phyloP scores from a whole-genome alignment of 2,888 invertebrate species.

The Troilus luridus region DNA sequence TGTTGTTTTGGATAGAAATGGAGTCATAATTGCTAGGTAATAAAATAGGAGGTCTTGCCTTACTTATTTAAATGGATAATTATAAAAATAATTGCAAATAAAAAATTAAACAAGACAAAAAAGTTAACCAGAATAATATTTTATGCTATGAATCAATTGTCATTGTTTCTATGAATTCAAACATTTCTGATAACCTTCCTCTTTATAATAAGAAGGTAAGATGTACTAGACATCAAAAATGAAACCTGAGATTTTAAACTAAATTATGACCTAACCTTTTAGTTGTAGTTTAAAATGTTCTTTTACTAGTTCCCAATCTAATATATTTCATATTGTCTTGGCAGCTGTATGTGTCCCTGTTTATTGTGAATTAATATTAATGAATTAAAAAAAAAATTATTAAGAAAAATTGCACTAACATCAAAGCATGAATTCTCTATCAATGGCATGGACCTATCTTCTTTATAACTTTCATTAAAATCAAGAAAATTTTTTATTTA shows the following conservation, averaged over 20 bases:
- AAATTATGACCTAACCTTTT: no score
- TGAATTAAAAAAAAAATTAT: no score
- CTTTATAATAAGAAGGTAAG: neutral
- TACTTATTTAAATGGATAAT: neutral
- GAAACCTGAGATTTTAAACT: neutral
- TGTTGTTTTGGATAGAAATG: constrained; percentile 76
- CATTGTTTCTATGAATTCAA: neutral
- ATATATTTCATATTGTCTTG: no score
- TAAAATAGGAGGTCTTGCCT: neutral
- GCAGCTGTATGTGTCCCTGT: no score
- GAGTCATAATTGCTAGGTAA: constrained; percentile 79
- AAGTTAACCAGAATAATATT: neutral
- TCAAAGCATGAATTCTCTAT: no score
- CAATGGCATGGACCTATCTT: no score
- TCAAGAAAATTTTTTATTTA: no score
- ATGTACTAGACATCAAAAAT: neutral
- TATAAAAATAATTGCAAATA: neutral
- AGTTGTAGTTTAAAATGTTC: no score
- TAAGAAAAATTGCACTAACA: no score
- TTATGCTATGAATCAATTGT: neutral
- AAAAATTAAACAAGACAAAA: neutral
- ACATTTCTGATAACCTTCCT: neutral
- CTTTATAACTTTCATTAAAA: no score
- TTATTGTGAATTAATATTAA: no score
- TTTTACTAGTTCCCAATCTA: no score